Conservation (phyloP, 1,140 invertebrate species). For the Sesamia nonagrioides region DNA sequence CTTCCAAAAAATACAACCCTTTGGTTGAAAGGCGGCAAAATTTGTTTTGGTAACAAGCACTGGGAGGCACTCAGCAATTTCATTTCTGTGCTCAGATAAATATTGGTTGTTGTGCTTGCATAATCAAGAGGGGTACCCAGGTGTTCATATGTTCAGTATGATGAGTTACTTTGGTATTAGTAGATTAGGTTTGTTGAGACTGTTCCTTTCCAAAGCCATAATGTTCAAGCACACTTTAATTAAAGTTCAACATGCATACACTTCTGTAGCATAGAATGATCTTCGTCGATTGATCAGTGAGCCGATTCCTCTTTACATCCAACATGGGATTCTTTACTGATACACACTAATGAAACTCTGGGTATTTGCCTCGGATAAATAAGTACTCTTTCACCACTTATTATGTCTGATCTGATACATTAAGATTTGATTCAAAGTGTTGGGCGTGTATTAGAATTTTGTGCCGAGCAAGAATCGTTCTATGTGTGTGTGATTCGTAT, state of each 20-base stretch:
- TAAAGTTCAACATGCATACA: slow-evolving; percentile 35
- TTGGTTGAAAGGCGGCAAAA: background rate
- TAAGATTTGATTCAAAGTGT: background rate
- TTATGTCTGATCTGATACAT: background rate
- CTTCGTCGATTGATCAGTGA: slow-evolving; percentile 29
- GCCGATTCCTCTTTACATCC: background rate
- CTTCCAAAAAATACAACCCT: slow-evolving; percentile 17
- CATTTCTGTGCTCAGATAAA: background rate
- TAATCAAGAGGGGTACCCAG: background rate
- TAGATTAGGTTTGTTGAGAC: background rate
- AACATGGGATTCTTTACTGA: background rate
- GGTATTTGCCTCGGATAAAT: background rate
- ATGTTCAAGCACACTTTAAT: slow-evolving; percentile 39
- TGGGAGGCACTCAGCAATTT: slow-evolving; percentile 13
- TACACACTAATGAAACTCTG: background rate
- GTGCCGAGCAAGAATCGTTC: too few relatives aligned
- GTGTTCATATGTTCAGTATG: background rate
- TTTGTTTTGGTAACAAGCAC: slow-evolving; percentile 1
- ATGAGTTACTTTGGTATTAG: background rate
- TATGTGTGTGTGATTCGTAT: too few relatives aligned
- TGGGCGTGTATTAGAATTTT: too few relatives aligned
- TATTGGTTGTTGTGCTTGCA: slow-evolving; percentile 13
- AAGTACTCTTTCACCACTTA: background rate
- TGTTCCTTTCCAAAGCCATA: slow-evolving; percentile 14
- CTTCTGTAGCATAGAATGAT: slow-evolving; percentile 35